Evolutionary conservation across 2,797 vertebrate genomes (phyloP).

Genomic region (Enteromius anoplus): DNA sequence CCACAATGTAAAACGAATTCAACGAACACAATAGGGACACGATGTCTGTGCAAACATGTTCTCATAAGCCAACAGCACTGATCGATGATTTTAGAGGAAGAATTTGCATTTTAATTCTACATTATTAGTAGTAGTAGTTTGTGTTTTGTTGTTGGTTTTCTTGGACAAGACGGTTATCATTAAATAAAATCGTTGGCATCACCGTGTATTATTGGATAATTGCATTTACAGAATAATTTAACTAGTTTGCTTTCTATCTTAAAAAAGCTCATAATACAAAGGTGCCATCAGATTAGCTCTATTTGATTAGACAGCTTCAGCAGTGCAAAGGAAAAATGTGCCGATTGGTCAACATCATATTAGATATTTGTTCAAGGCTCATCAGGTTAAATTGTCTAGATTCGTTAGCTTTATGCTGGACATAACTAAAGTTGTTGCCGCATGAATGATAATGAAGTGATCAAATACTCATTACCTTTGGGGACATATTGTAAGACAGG

Average conservation of each 20-base stretch:
- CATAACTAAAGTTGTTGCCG: slow-evolving; percentile 5
- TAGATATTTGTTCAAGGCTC: slow-evolving; percentile 32
- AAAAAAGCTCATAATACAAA: background rate
- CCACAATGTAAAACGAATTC: slow-evolving; percentile 43
- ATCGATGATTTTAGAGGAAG: background rate
- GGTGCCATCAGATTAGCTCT: background rate
- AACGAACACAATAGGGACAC: slow-evolving; percentile 35
- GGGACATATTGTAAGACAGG: slow-evolving; percentile 24
- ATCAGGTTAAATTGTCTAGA: background rate
- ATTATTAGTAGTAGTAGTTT: background rate
- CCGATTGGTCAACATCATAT: background rate
- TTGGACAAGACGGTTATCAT: background rate
- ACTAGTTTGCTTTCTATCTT: background rate
- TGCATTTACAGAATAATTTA: background rate
- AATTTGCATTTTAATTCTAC: background rate
- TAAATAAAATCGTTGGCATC: background rate
- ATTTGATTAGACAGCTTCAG: slow-evolving; percentile 14
- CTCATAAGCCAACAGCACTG: background rate
- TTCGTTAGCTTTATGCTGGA: slow-evolving; percentile 25
- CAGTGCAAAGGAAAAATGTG: background rate
- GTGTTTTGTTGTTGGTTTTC: background rate
- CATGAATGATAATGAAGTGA: slow-evolving; percentile 38
- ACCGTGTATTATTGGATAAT: background rate
- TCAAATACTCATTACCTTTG: slow-evolving; percentile 32
- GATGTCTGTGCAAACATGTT: background rate